Conservation (phyloP, 2,797 vertebrate genomes). For the Iguana delicatissima region DNA sequence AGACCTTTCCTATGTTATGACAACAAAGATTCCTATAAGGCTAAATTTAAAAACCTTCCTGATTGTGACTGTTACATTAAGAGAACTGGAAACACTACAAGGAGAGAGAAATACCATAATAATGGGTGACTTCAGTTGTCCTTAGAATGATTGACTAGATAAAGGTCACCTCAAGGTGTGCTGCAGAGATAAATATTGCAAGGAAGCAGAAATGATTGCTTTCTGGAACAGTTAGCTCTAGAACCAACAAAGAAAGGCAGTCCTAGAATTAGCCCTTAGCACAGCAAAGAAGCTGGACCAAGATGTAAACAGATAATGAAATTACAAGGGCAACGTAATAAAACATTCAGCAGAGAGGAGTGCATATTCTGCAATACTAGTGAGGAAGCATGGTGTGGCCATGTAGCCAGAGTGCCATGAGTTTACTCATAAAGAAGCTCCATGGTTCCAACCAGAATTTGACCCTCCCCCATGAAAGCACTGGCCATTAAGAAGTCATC, state of each 20-base stretch:
- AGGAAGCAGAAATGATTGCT: conserved; percentile 22
- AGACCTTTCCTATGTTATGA: neutral
- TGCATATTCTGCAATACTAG: neutral
- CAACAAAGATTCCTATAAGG: neutral
- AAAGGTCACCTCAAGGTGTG: conserved; percentile 36
- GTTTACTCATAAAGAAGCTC: neutral
- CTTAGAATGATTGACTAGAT: conserved; percentile 38
- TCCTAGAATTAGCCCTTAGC: neutral
- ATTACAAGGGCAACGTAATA: neutral
- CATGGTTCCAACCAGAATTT: neutral
- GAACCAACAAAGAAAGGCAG: conserved; percentile 3
- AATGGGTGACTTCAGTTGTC: conserved; percentile 30
- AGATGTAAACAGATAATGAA: neutral
- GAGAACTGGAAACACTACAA: conserved; percentile 8
- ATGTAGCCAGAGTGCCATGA: neutral
- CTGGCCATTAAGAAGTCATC: neutral
- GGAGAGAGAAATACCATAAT: conserved; percentile 25
- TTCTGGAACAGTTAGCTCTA: conserved; percentile 43
- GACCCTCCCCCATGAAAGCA: neutral
- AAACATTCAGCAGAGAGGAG: neutral
- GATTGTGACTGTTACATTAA: neutral
- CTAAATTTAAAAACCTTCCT: neutral
- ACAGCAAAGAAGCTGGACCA: neutral
- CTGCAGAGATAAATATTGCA: conserved; percentile 35
- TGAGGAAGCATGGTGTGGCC: neutral